Conservation (phyloP, 2,888 invertebrate species). For the Troglohyphantes excavatus region DNA sequence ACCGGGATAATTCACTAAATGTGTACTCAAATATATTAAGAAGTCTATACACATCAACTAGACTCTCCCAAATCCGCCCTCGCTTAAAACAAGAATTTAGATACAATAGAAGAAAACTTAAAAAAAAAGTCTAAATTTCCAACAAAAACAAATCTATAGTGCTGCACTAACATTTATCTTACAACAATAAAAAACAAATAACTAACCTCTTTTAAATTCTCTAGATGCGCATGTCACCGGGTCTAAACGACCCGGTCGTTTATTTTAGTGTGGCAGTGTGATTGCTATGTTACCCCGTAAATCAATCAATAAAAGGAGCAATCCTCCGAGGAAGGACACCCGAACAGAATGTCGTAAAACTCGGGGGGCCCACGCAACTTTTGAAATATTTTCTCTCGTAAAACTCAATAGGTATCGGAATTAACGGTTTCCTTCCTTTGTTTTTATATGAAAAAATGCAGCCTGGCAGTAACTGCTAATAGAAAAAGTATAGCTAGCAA, state of each 20-base stretch:
- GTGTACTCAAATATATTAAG: conserved; percentile 8
- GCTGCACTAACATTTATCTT: conserved; percentile 78
- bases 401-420: conserved; percentile 51
- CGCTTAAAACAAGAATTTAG: conserved; percentile 56
- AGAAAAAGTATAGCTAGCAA: conserved; percentile 78
- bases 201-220: conserved; percentile 74
- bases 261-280: conserved; percentile 78
- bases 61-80: conserved; percentile 58
- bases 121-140: conserved; percentile 30
- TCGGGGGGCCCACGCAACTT: conserved; percentile 61
- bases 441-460: conserved; percentile 76
- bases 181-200: conserved; percentile 79
- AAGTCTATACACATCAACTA: conserved; percentile 26
- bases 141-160: conserved; percentile 74
- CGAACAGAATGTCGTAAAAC: neutral
- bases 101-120: conserved; percentile 2
- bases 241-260: conserved; percentile 44
- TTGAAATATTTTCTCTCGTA: conserved; percentile 40
- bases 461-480: conserved; percentile 75
- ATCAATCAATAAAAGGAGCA: conserved; percentile 38
- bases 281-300: conserved; percentile 76
- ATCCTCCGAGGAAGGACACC: conserved; percentile 10
- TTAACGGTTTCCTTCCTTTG: conserved; percentile 33
- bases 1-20: conserved; percentile 43
- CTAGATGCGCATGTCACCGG: conserved; percentile 73